Conservation (phyloP, 2,797 vertebrate genomes). For the Poecilia gillii region DNA sequence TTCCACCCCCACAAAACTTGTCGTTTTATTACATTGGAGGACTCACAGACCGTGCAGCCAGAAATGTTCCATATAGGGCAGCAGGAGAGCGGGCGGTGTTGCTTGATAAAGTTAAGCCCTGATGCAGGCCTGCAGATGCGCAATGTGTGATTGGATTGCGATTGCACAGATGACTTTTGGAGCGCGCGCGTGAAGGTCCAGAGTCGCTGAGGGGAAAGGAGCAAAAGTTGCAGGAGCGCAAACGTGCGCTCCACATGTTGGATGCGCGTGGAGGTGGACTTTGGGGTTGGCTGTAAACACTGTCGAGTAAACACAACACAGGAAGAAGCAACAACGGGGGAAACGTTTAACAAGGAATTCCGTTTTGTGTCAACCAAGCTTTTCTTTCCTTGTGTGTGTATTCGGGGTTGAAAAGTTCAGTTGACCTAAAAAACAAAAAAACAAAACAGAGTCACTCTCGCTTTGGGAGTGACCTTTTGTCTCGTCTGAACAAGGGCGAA, state of each 20-base stretch:
- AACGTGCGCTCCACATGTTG: constrained; percentile 56
- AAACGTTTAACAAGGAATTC: constrained; percentile 78
- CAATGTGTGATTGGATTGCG: constrained; percentile 43
- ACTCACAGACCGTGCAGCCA: constrained; percentile 67
- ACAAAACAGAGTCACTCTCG: constrained; percentile 63
- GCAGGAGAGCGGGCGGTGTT: constrained; percentile 51
- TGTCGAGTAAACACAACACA: constrained; percentile 80
- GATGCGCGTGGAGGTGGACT: constrained; percentile 51
- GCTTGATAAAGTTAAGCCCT: constrained; percentile 56
- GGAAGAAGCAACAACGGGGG: constrained; percentile 72
- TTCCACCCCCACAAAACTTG: constrained; percentile 75
- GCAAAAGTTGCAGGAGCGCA: constrained; percentile 34
- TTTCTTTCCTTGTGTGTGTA: constrained; percentile 54
- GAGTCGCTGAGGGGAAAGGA: background rate
- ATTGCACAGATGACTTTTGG: constrained; percentile 33
- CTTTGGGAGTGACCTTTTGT: constrained; percentile 67
- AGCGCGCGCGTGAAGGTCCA: background rate
- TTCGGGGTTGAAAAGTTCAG: constrained; percentile 77
- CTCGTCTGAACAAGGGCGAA: constrained; percentile 18
- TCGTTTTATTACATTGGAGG: constrained; percentile 74
- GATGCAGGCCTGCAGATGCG: constrained; percentile 49
- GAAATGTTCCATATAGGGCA: constrained; percentile 63
- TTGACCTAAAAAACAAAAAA: constrained; percentile 46
- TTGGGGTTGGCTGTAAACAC: constrained; percentile 73
- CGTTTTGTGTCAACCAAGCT: constrained; percentile 75